A percentile compares a stretch with the other conserved stretches of the same genome.
phyloP scores from a whole-genome alignment of 2,888 invertebrate genomes.

The Dynastes maya region DNA sequence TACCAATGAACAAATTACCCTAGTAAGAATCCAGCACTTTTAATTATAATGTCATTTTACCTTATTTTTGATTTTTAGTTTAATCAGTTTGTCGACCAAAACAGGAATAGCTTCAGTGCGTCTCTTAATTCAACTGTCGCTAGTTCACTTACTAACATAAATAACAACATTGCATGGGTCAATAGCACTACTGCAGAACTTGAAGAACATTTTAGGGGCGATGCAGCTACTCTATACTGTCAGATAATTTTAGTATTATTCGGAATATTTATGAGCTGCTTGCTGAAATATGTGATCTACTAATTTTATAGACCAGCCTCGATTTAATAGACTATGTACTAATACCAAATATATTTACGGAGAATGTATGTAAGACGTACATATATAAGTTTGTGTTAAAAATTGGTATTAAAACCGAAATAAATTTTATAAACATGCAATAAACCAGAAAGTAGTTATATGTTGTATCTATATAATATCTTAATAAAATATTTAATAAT shows the following conservation, averaged over 20 bases:
- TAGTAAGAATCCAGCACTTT: constrained; percentile 20
- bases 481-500: no score
- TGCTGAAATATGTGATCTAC: no score
- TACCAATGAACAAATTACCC: constrained; percentile 21
- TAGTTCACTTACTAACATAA: neutral
- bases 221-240: neutral
- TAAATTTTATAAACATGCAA: no score
- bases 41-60: neutral
- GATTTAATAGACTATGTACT: no score
- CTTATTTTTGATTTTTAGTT: constrained; percentile 32
- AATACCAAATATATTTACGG: no score
- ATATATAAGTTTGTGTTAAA: no score
- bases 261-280: no score
- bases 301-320: no score
- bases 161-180: constrained; percentile 18
- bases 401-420: no score
- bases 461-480: no score
- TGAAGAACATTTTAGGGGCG: constrained; percentile 4
- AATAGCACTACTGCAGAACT: constrained; percentile 22
- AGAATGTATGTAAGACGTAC: no score
- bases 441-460: no score
- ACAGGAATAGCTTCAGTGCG: constrained; percentile 19
- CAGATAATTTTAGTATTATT: constrained; percentile 14
- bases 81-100: constrained; percentile 9
- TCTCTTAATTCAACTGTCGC: constrained; percentile 17